Percentiles rank a stretch among this genome's conserved stretches.
These are phyloP conservation scores for Ibycter americanus DNA, from an alignment of 2,797 vertebrate genomes.

Conservation along the genomic window DNA sequence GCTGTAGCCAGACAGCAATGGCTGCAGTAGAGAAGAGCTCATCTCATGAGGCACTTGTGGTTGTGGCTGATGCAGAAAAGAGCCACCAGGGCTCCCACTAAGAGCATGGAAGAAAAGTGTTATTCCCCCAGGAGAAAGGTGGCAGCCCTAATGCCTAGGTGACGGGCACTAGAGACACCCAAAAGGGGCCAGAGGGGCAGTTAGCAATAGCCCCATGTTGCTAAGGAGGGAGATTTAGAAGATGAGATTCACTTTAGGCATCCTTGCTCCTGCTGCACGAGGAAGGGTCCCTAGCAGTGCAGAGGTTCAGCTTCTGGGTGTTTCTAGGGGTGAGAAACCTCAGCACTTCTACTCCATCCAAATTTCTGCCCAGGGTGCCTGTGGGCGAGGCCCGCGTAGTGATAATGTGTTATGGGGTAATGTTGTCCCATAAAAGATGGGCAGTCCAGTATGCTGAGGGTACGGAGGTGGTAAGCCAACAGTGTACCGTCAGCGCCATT, in stretches of 20 bases:
- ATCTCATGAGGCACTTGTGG: background rate
- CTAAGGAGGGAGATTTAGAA: background rate
- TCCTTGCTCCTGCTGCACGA: background rate
- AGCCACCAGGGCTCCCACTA: background rate
- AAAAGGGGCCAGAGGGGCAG: background rate
- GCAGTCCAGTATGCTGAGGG: fast-evolving
- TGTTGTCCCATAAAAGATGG: background rate
- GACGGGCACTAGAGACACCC: background rate
- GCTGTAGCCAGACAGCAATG: background rate
- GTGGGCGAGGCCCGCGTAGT: background rate
- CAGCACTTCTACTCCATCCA: background rate
- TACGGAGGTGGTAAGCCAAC: background rate
- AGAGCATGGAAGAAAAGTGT: background rate
- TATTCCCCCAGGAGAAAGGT: background rate
- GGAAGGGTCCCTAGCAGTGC: background rate
- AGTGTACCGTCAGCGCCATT: background rate
- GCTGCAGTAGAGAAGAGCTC: background rate
- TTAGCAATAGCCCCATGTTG: fast-evolving
- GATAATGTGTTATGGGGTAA: background rate
- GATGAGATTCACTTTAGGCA: background rate
- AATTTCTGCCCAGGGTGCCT: background rate
- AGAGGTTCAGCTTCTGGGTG: background rate
- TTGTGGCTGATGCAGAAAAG: background rate
- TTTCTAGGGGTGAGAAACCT: background rate
- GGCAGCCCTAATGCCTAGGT: background rate